A percentile compares a stretch with the other conserved stretches of the same genome.
Conservation (phyloP, 2,888 invertebrate genomes). For the Brenthis ino region DNA sequence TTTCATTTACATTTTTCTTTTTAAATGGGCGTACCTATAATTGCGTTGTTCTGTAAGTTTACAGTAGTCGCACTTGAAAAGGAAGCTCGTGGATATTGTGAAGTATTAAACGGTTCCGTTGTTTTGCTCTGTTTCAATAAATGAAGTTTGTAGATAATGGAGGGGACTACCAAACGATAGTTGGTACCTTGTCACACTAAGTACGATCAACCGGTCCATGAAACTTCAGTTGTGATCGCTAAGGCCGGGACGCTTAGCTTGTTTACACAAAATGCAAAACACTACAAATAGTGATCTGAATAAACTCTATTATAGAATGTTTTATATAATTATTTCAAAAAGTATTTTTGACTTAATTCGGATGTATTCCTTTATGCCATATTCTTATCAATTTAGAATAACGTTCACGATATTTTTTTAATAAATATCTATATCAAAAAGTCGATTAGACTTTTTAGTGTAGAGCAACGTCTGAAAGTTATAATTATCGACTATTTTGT, state of each 20-base stretch:
- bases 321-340: not conserved
- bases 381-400: no score
- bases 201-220: constrained; percentile 32
- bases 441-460: no score
- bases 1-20: constrained; percentile 35
- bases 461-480: no score
- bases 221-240: constrained; percentile 24
- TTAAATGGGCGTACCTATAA: constrained; percentile 25
- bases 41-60: constrained; percentile 28
- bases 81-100: constrained; percentile 22
- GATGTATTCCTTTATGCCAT: no score
- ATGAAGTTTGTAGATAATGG: constrained; percentile 25
- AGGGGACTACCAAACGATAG: constrained; percentile 20
- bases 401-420: no score
- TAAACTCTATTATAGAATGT: constrained; percentile 39
- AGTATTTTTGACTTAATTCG: not conserved
- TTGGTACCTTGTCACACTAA: constrained; percentile 35
- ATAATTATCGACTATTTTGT: no score
- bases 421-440: no score
- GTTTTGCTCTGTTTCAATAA: constrained; percentile 20
- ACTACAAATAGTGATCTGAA: constrained; percentile 57
- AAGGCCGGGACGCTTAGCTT: constrained; percentile 28
- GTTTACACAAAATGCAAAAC: constrained; percentile 55
- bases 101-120: constrained; percentile 15
- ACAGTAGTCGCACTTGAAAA: constrained; percentile 20